Base-by-base conservation (phyloP, 2,797 vertebrate species). In the Periophthalmus magnuspinnatus region DNA sequence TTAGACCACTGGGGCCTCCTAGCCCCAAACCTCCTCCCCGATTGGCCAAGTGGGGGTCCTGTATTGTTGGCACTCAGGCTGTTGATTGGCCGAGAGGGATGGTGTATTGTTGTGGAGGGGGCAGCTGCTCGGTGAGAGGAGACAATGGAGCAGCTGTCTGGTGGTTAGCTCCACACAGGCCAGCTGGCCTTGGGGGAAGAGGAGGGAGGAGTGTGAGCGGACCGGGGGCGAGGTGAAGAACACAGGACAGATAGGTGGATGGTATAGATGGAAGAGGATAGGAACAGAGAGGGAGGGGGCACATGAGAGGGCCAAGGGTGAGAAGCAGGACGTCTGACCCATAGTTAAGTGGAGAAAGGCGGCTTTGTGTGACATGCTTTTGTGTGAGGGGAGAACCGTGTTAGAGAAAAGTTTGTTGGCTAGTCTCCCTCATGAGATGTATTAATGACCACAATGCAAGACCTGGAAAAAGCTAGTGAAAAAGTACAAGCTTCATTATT, bases 101-200 rank as follows among this genome's bases (percentile, higher is more conserved):
- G 93, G 90, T 94, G 95, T 93, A 98, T 98, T 98, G 97, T 98
- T 96, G 95, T 91, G 86, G 92, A 94, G 90, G 93, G 94, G 97
- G 97, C 97, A 99, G 97, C 97, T 99, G 97, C 96, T 94, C 94
- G 93, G 95, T 96, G 95, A 96, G 95, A 92, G 93, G 93, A 96
- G 94, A 99, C 97, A 99, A 99, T 99, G 92, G 96, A 95, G 97
- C 97, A 99, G 97, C 97, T 99, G 97, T 98, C 97, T 94, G 90
- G 88, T 91, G 86, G 95, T 95, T 96, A 95, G 96, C 95, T 95
- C 95, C 94, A 95, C 97, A 97, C 95, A 96, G 93, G 95, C 97
- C 97, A 99, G 97, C 97, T 99, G 97, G 98, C 97, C 95, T 94
- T 89, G 88, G 89, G 92, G 88, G 82, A 79, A 41, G 67, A 74